phyloP scores from a whole-genome alignment of 1,140 invertebrate genomes.

The Drosophila quadrilineata region DNA sequence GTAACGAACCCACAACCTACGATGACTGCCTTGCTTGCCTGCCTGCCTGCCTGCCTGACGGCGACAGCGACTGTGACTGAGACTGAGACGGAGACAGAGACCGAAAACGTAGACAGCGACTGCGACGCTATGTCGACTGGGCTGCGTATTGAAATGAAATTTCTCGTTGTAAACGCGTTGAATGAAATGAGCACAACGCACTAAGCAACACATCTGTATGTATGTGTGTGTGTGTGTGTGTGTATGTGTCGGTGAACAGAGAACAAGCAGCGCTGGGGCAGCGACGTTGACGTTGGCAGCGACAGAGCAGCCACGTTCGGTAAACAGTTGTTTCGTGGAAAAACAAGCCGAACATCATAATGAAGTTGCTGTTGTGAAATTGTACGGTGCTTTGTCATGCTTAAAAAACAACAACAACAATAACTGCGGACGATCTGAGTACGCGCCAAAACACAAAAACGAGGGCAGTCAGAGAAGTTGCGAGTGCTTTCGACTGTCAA shows the following conservation, averaged over 20 bases:
- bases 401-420: conserved; percentile 64
- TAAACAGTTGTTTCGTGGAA: conserved; percentile 80
- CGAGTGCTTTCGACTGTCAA: no score
- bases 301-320: conserved; percentile 44
- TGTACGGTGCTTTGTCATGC: conserved; percentile 78
- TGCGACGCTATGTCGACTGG: conserved; percentile 41
- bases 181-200: conserved; percentile 70
- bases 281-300: conserved; percentile 38
- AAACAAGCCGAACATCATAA: conserved; percentile 78
- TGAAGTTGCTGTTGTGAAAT: conserved; percentile 79
- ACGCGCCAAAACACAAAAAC: conserved; percentile 67
- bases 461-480: conserved; percentile 7
- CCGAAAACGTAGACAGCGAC: conserved; percentile 36
- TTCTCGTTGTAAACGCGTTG: conserved; percentile 60
- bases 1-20: conserved; percentile 58
- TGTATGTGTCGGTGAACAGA: not conserved
- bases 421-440: conserved; percentile 52
- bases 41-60: no score
- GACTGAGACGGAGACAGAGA: conserved; percentile 30
- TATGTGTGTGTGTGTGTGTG: not conserved
- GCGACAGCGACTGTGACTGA: conserved; percentile 25
- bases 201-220: not conserved
- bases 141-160: conserved; percentile 69
- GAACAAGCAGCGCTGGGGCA: conserved; percentile 28
- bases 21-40: no score